phyloP scores from a whole-genome alignment of 2,888 invertebrate genomes.

The Spicauda simplicius region DNA sequence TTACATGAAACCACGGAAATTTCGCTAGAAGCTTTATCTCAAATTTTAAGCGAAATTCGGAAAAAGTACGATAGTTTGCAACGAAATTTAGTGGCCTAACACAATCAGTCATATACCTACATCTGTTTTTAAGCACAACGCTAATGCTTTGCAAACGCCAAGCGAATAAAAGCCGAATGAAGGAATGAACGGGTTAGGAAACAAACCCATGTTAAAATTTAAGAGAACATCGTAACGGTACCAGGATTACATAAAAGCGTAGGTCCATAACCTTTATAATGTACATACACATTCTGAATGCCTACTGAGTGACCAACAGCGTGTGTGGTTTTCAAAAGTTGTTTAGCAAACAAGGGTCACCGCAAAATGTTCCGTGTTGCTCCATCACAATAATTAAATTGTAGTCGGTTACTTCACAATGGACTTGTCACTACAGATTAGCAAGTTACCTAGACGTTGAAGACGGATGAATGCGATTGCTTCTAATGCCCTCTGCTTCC shows the following conservation, averaged over 20 bases:
- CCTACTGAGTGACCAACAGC: neutral
- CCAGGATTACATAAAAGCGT: neutral
- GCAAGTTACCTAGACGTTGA: conserved; percentile 1
- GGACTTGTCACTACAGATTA: conserved; percentile 2
- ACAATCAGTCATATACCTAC: too few relatives aligned
- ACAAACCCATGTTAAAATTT: neutral
- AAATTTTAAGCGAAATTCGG: too few relatives aligned
- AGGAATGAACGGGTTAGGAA: too few relatives aligned
- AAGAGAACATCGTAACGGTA: neutral
- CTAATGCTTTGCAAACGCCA: too few relatives aligned
- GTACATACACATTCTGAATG: neutral
- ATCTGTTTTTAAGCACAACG: too few relatives aligned
- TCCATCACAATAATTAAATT: conserved; percentile 3
- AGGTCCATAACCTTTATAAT: neutral
- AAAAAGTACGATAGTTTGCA: too few relatives aligned
- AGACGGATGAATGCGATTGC: conserved; percentile 1
- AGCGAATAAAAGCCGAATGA: too few relatives aligned
- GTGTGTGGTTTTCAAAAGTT: conserved; percentile 3
- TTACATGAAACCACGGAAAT: too few relatives aligned
- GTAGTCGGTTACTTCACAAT: neutral
- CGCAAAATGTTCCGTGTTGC: neutral
- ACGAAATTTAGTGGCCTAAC: too few relatives aligned
- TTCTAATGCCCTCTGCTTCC: conserved; percentile 1
- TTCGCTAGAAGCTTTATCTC: too few relatives aligned
- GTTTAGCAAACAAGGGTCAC: neutral